These are phyloP conservation scores for Ophion slaviceki DNA, from an alignment of 2,888 invertebrate genomes.

Conservation along the genomic window DNA sequence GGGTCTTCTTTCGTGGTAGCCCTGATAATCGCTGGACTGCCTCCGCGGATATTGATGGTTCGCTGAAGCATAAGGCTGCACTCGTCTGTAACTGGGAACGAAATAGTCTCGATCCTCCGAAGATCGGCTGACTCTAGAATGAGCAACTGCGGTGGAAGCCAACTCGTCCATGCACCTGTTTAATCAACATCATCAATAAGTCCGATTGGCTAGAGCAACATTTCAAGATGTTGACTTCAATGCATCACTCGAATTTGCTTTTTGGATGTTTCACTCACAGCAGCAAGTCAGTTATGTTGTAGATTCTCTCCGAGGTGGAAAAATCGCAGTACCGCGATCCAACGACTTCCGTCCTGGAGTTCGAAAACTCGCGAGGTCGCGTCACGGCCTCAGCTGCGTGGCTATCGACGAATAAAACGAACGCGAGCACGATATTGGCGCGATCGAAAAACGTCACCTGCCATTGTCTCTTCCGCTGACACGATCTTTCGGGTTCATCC, in stretches of 20 bases:
- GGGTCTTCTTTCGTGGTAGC: slow-evolving; percentile 47
- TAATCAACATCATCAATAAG: slow-evolving; percentile 1
- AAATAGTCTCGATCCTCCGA: slow-evolving; percentile 35
- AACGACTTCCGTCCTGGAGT: slow-evolving; percentile 17
- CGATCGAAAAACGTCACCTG: slow-evolving; percentile 41
- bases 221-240: background rate
- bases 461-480: slow-evolving; percentile 31
- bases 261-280: slow-evolving; percentile 71
- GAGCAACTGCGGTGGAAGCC: slow-evolving; percentile 62
- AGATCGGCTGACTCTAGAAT: slow-evolving; percentile 61
- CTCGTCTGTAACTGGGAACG: slow-evolving; percentile 38
- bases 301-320: slow-evolving; percentile 66
- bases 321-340: slow-evolving; percentile 60
- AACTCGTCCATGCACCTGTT: slow-evolving; percentile 77
- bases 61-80: slow-evolving; percentile 16
- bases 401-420: slow-evolving; percentile 51
- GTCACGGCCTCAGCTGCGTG: slow-evolving; percentile 34
- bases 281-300: slow-evolving; percentile 76
- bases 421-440: slow-evolving; percentile 36
- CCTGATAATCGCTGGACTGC: slow-evolving; percentile 44
- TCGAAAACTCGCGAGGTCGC: slow-evolving; percentile 7
- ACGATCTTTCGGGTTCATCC: background rate
- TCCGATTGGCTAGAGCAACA: background rate
- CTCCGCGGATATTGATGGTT: slow-evolving; percentile 45
- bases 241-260: background rate